Conservation (phyloP, 2,888 invertebrate genomes). For the Ennomos erosarius region DNA sequence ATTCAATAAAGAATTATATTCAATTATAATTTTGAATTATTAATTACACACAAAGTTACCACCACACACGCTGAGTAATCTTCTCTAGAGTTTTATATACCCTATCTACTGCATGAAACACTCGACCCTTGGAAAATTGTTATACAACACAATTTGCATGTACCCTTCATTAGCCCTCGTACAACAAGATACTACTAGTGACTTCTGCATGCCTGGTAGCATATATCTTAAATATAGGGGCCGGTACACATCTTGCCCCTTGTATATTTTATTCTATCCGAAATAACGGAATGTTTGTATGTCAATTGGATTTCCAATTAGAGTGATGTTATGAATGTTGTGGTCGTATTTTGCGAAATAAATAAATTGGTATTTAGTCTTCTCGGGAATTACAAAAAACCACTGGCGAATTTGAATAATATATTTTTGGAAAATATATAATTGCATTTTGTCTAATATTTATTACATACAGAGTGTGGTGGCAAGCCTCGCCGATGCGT, state of each 20-base stretch:
- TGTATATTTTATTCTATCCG: too few relatives aligned
- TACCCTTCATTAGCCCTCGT: slow-evolving; percentile 20
- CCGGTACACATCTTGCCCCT: too few relatives aligned
- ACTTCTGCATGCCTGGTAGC: slow-evolving; percentile 46
- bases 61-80: slow-evolving; percentile 51
- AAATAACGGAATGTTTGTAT: too few relatives aligned
- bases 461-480: slow-evolving; percentile 89
- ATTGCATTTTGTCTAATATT: background rate
- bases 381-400: too few relatives aligned
- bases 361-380: too few relatives aligned
- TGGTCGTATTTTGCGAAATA: too few relatives aligned
- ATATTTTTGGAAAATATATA: too few relatives aligned
- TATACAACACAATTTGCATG: slow-evolving; percentile 50
- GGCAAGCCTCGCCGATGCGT: slow-evolving; percentile 94
- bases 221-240: too few relatives aligned
- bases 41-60: slow-evolving; percentile 33
- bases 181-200: slow-evolving; percentile 35
- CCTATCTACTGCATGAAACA: slow-evolving; percentile 40
- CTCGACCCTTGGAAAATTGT: slow-evolving; percentile 45
- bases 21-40: slow-evolving; percentile 26
- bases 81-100: slow-evolving; percentile 3
- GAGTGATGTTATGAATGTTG: too few relatives aligned
- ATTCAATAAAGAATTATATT: background rate
- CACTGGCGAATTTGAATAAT: too few relatives aligned
- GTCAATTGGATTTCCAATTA: too few relatives aligned